Evolutionary conservation across 2,797 vertebrate species (phyloP), one percentile per base, ranked within the genome.

Genomic region (Rhinoraja longicauda): DNA sequence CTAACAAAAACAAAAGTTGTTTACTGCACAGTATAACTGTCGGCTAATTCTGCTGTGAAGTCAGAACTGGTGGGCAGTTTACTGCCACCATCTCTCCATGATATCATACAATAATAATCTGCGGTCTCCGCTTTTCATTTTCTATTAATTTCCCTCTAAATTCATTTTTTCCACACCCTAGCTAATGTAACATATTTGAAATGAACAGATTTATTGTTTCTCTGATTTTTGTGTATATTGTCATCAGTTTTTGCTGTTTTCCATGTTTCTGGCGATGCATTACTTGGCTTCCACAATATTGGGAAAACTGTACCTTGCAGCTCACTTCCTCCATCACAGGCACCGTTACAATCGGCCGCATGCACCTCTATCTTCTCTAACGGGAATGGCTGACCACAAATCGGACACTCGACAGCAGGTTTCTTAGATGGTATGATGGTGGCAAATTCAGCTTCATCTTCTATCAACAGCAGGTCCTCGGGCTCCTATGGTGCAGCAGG

Each of bases 311-410:
- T 91, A 70, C 88, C 88, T 45, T 70, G 19, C 32, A 7, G 36
- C 21, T 45, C 8, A 19, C 36, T 21, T 8, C 39, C 32, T 32
- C 67, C 29, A 13, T 64, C 57, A 64, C 84, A 9, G 24, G 19
- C 2, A 29, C 67, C 88, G 9, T 91, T 72, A 91, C 88, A 91
- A 73, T 91, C 67, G 0, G 88, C 88, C 36, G 88, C 88, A 13
- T 91, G 88, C 88, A 91, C 36, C 67, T 91, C 88, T 3, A 91
- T 91, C 21, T 29, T 91, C n/a, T 45, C 88, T n/a, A 73, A 70
- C 9, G 88, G 67, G 70, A 91, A 91, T 12, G 19, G 32, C 3
- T 73, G 64, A 36, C 88, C 67, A 53, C 88, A 91, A 29, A 91
- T 67, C 0, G 88, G 88, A 29, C 88, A 91, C 39, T 70, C 62